Base-by-base conservation (phyloP, 2,797 vertebrate genomes). In the Phrynocephalus vlangalii region DNA sequence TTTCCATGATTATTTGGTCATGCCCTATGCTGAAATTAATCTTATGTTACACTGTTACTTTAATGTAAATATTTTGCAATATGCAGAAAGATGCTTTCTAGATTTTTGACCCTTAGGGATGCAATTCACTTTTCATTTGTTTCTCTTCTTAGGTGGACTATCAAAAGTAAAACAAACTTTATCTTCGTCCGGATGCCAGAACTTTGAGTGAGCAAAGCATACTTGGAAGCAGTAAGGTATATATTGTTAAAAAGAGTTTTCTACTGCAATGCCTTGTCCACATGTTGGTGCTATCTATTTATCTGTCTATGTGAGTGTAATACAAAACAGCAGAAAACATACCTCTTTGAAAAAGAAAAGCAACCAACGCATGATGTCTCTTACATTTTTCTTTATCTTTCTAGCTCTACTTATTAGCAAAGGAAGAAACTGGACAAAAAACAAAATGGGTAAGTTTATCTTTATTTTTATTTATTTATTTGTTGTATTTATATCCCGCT, bases 391-490 rank as follows among this genome's bases (percentile, higher is more conserved):
- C 0, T 0, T 0, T 86, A 67, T 0, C 26, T 1, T 26, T 13
- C 26, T 18, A 95, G 90, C 33, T 92, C 75, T 33, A 1, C 76
- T 82, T 8, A 0, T 18, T 60, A 83, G 44, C 24, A 73, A 30
- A 6, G 79, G 70, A 73, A 90, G n/a, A 72, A 70, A 77, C 2
- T 20, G 50, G 5, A 2, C 72, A 0, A 48, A 6, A 80, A 89
- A 63, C 30, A 33, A 86, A 89, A 95, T 95, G 95, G 95, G 95
- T 95, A 94, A 0, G 92, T 94, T 66, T 13, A 28, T 26, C 84
- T 91, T 26, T n/a, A n/a, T n/a, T n/a, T n/a, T n/a, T n/a, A n/a
- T n/a, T n/a, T n/a, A n/a, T n/a, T n/a, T n/a, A n/a, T n/a, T n/a
- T n/a, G n/a, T n/a, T n/a, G n/a, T n/a, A n/a, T n/a, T n/a, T n/a